Evolutionary conservation across 2,797 vertebrate species (phyloP).

Genomic region (Perodicticus potto): DNA sequence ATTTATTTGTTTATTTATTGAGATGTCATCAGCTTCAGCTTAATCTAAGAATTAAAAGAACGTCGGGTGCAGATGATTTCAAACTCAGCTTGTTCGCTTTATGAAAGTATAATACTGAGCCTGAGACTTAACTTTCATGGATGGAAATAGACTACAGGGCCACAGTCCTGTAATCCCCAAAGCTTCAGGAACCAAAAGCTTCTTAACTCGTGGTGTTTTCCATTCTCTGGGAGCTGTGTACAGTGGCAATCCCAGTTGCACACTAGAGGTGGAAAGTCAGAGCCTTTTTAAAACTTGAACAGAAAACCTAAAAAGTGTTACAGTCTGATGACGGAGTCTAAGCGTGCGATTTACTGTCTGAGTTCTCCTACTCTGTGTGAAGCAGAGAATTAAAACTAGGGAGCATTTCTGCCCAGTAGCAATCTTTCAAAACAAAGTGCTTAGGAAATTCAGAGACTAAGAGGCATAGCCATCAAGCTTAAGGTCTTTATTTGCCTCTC

Average conservation of each 20-base stretch:
- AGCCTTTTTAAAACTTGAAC: neutral
- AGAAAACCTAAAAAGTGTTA: neutral
- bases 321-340: neutral
- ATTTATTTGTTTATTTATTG: neutral
- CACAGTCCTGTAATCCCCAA: constrained; percentile 66
- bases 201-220: constrained; percentile 58
- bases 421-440: neutral
- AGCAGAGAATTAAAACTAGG: neutral
- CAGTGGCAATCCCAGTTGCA: neutral
- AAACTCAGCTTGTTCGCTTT: neutral
- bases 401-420: neutral
- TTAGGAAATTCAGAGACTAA: neutral
- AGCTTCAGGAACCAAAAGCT: constrained; percentile 64
- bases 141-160: constrained; percentile 50
- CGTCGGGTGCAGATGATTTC: neutral
- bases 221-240: neutral
- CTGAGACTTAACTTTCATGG: constrained; percentile 47
- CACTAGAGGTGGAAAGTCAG: neutral
- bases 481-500: neutral
- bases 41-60: constrained; percentile 38
- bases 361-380: neutral
- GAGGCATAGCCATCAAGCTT: neutral
- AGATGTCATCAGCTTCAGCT: neutral
- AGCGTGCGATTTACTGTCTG: neutral
- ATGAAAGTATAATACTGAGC: constrained; percentile 15